These are phyloP conservation scores for Myotis davidii DNA, from an alignment of 2,113 vertebrate species.

Conservation along the genomic window DNA sequence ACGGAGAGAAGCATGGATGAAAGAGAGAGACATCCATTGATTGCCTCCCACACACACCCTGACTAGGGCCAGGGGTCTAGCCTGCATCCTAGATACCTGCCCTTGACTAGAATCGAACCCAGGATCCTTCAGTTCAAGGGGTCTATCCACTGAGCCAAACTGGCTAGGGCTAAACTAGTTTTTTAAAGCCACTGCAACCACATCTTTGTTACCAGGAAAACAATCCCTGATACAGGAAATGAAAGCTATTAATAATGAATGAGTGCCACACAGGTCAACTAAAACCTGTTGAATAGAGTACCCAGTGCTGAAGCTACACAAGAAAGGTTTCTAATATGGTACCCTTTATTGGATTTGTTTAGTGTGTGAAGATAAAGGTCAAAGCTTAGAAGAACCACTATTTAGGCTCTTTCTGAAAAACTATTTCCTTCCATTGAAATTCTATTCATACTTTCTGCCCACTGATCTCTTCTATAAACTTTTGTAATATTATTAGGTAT, in stretches of 20 bases:
- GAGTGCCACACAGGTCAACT: background rate
- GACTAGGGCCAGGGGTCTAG: no score
- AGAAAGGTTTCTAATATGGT: background rate
- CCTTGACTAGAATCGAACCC: no score
- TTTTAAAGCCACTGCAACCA: background rate
- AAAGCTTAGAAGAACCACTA: background rate
- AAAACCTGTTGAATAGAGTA: background rate
- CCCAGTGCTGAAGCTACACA: background rate
- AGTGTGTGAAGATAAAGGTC: slow-evolving; percentile 12
- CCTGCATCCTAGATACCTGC: no score
- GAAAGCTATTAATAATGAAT: background rate
- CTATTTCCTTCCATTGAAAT: background rate
- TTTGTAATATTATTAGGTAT: background rate
- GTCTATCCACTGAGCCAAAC: no score
- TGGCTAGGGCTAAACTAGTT: background rate
- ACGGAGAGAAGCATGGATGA: no score
- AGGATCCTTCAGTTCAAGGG: no score
- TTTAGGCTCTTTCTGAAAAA: slow-evolving; percentile 16
- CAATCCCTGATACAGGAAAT: background rate
- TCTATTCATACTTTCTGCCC: background rate
- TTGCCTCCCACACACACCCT: no score
- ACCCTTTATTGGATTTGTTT: background rate
- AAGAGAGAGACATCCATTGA: no score
- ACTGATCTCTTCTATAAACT: slow-evolving; percentile 19
- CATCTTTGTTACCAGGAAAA: background rate